A percentile compares a stretch with the other conserved stretches of the same genome.
phyloP scores from a whole-genome alignment of 2,888 invertebrate species.

The Mystacides longicornis region DNA sequence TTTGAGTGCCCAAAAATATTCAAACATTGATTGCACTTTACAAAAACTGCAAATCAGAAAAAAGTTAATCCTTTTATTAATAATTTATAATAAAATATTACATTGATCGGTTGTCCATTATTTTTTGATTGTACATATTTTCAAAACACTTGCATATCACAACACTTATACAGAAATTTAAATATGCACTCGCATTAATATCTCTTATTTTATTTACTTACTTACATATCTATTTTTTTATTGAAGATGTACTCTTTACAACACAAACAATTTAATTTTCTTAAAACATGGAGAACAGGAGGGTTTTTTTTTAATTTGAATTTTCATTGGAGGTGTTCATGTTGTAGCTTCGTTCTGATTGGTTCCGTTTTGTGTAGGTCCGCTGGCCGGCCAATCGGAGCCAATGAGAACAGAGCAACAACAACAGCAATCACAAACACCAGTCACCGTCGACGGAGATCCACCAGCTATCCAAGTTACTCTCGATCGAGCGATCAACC shows the following conservation, averaged over 20 bases:
- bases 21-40: no score
- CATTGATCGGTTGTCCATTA: no score
- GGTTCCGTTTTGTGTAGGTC: conserved; percentile 41
- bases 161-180: no score
- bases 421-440: conserved; percentile 32
- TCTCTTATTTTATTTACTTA: not conserved
- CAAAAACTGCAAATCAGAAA: no score
- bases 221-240: not conserved
- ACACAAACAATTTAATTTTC: not conserved
- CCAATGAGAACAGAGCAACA: conserved; percentile 51
- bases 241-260: not conserved
- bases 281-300: no score
- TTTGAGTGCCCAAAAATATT: no score
- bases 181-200: no score
- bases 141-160: no score
- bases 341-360: conserved; percentile 48
- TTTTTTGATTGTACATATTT: no score
- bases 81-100: no score
- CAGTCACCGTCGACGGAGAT: conserved; percentile 16
- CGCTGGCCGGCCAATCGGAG: conserved; percentile 48
- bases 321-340: no score
- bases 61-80: no score
- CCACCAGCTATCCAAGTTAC: conserved; percentile 12
- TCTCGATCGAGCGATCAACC: conserved; percentile 31
- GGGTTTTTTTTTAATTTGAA: not conserved